Evolutionary conservation across 2,888 invertebrate genomes (phyloP).

Genomic region (Listrodromus nycthemerus): DNA sequence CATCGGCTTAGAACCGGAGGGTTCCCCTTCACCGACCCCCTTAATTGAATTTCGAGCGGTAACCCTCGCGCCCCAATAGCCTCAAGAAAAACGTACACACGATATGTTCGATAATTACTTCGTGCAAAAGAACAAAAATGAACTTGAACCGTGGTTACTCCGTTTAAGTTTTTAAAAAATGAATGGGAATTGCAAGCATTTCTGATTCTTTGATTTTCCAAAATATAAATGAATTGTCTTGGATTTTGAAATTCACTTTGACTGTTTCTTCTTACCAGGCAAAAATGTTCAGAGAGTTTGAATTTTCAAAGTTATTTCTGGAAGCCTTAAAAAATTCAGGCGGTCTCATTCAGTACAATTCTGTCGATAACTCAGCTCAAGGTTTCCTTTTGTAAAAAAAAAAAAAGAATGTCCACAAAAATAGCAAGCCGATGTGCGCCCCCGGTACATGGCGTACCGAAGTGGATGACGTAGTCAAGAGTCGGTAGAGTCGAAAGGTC

Average conservation of each 20-base stretch:
- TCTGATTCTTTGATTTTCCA: no score
- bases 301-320: no score
- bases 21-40: conserved; percentile 21
- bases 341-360: neutral
- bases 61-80: conserved; percentile 59
- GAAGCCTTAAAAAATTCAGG: no score
- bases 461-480: neutral
- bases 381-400: neutral
- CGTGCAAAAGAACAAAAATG: conserved; percentile 64
- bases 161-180: no score
- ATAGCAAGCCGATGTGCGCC: neutral
- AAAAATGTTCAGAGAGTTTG: conserved; percentile 3
- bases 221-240: no score
- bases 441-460: neutral
- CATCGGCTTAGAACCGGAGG: conserved; percentile 61
- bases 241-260: no score
- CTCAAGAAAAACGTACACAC: conserved; percentile 72
- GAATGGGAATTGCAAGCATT: no score
- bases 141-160: neutral
- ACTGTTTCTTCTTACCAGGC: no score
- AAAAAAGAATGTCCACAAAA: neutral
- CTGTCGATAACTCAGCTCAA: no score
- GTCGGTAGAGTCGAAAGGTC: neutral
- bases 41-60: conserved; percentile 71
- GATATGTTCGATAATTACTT: conserved; percentile 58